These are phyloP conservation scores for Cephus sareptanus DNA, from an alignment of 2,888 invertebrate genomes.

Conservation along the genomic window DNA sequence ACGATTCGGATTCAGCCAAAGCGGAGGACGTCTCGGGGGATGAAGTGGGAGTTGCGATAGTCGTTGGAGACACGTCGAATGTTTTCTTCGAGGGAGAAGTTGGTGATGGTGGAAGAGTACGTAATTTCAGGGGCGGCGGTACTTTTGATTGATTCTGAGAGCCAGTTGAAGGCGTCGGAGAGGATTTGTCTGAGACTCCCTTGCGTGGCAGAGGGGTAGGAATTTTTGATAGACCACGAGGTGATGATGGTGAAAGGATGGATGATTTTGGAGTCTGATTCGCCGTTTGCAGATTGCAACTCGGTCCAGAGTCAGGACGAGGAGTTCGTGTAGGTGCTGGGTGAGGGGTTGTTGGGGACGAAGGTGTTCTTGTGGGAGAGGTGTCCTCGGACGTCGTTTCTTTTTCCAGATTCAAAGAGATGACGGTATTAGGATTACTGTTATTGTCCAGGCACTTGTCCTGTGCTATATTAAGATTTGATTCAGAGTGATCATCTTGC, in stretches of 20 bases:
- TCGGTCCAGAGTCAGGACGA: neutral
- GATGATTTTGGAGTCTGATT: neutral
- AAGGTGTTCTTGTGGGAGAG: neutral
- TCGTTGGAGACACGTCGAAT: neutral
- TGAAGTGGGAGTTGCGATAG: neutral
- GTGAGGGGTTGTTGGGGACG: neutral
- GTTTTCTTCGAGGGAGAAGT: conserved; percentile 5
- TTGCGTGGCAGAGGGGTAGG: conserved; percentile 60
- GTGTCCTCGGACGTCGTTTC: neutral
- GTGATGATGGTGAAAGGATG: conserved; percentile 3
- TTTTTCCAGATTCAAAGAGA: neutral
- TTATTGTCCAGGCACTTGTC: neutral
- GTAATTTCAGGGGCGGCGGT: conserved; percentile 29
- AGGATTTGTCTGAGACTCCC: conserved; percentile 33
- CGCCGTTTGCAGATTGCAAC: neutral
- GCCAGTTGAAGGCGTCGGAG: conserved; percentile 28
- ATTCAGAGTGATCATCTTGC: neutral
- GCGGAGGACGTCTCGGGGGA: neutral
- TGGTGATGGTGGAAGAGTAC: conserved; percentile 22
- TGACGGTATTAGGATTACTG: no score
- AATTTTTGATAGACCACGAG: conserved; percentile 56
- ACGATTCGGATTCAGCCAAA: neutral
- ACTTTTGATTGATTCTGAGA: conserved; percentile 22
- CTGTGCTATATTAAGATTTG: neutral
- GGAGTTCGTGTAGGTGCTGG: neutral